phyloP scores from a whole-genome alignment of 2,113 vertebrate species.

The Lycaon pictus region DNA sequence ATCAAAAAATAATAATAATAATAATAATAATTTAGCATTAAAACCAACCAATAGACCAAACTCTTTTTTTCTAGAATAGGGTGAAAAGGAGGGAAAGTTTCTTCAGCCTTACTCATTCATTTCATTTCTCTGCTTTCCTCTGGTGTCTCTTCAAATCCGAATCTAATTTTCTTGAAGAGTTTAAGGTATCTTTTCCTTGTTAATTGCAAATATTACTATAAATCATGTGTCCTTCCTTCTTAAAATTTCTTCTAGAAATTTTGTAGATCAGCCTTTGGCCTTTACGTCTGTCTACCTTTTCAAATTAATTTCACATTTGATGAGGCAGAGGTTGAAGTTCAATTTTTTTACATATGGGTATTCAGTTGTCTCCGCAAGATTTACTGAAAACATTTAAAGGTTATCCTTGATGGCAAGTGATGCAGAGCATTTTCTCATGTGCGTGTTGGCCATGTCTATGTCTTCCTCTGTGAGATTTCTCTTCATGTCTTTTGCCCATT shows the following conservation, averaged over 20 bases:
- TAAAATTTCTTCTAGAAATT: neutral
- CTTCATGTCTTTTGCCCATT: no score
- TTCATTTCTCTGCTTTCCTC: neutral
- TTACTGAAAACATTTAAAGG: neutral
- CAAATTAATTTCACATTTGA: neutral
- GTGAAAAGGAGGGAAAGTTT: neutral
- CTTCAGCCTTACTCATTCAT: neutral
- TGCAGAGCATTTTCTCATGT: no score
- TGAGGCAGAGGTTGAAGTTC: neutral
- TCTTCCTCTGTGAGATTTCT: no score
- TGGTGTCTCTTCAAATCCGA: neutral
- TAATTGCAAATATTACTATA: neutral
- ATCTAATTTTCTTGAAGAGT: neutral
- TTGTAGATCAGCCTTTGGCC: neutral
- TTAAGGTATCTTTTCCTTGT: neutral
- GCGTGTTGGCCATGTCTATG: no score
- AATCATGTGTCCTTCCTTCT: neutral
- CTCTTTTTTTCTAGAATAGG: neutral
- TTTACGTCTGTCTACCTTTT: neutral
- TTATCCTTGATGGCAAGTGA: neutral
- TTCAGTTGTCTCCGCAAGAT: neutral
- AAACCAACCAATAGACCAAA: neutral
- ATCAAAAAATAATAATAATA: no score
- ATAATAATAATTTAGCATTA: neutral
- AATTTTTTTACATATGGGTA: neutral